Percentiles rank a stretch among this genome's conserved stretches.
Conservation (phyloP, 2,797 vertebrate genomes). For the Cetoscarus ocellatus region DNA sequence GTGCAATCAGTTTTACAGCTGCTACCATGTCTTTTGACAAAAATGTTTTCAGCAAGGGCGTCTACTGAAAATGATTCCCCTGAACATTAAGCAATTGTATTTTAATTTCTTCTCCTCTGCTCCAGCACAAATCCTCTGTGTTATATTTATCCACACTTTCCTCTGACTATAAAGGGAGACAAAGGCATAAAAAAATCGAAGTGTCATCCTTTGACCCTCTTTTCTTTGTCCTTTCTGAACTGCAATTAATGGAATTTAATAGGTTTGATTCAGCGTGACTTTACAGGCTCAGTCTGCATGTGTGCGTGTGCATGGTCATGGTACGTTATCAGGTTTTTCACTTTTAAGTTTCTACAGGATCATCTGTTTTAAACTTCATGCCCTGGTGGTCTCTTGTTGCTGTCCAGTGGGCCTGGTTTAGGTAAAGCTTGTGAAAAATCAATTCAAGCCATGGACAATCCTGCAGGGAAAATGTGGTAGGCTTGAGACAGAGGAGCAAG, state of each 20-base stretch:
- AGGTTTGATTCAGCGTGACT: constrained; percentile 55
- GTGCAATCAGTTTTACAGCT: constrained; percentile 70
- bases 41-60: constrained; percentile 53
- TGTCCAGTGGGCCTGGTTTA: constrained; percentile 54
- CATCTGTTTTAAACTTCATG: constrained; percentile 50
- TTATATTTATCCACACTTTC: constrained; percentile 32
- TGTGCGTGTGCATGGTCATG: constrained; percentile 25
- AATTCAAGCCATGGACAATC: constrained; percentile 42
- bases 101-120: constrained; percentile 69
- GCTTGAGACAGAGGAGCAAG: constrained; percentile 33
- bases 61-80: constrained; percentile 42
- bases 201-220: constrained; percentile 52
- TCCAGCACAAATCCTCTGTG: constrained; percentile 25
- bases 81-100: constrained; percentile 66
- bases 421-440: constrained; percentile 56
- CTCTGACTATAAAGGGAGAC: constrained; percentile 30
- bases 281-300: constrained; percentile 42
- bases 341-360: constrained; percentile 49
- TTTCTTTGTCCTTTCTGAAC: constrained; percentile 54
- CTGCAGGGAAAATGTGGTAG: constrained; percentile 39
- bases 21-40: constrained; percentile 61
- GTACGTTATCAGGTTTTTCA: constrained; percentile 45
- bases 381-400: constrained; percentile 34
- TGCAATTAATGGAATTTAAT: constrained; percentile 60
- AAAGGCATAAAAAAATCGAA: constrained; percentile 31